Percentiles rank a stretch among this genome's conserved stretches.
These are phyloP conservation scores for Lerema accius DNA, from an alignment of 1,140 invertebrate species.

Conservation along the genomic window DNA sequence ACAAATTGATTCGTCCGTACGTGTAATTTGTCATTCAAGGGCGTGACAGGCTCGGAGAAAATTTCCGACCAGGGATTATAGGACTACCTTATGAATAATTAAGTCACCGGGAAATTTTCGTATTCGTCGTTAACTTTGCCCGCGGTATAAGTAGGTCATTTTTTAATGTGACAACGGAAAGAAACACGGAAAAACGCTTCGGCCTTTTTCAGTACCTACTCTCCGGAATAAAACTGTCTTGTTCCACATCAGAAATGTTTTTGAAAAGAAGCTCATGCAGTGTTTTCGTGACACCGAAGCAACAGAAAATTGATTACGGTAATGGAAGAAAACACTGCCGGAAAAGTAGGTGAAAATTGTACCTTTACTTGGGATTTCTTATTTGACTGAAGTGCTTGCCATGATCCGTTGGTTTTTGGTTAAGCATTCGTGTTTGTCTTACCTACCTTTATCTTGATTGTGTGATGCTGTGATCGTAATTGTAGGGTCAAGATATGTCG, in stretches of 20 bases:
- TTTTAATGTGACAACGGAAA: slow-evolving; percentile 51
- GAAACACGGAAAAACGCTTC: slow-evolving; percentile 54
- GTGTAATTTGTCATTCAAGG: slow-evolving; percentile 72
- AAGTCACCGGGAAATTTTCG: slow-evolving; percentile 58
- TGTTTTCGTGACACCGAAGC: slow-evolving; percentile 7
- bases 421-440: too few relatives aligned
- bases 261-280: slow-evolving; percentile 15
- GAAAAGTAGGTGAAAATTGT: background rate
- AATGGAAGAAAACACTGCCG: slow-evolving; percentile 1
- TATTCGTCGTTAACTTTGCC: slow-evolving; percentile 46
- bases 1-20: slow-evolving; percentile 59
- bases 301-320: slow-evolving; percentile 21
- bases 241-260: slow-evolving; percentile 34
- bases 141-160: slow-evolving; percentile 50
- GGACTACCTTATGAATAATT: slow-evolving; percentile 76
- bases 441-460: too few relatives aligned
- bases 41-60: slow-evolving; percentile 57
- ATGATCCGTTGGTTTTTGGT: too few relatives aligned
- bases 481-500: too few relatives aligned
- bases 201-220: slow-evolving; percentile 33
- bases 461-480: too few relatives aligned
- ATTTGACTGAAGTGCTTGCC: too few relatives aligned
- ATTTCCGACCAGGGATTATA: slow-evolving; percentile 57
- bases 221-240: slow-evolving; percentile 24
- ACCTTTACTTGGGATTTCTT: background rate